Percentiles rank a stretch among this genome's conserved stretches.
Conservation (phyloP, 2,113 vertebrate species). For the Hucho hucho region DNA sequence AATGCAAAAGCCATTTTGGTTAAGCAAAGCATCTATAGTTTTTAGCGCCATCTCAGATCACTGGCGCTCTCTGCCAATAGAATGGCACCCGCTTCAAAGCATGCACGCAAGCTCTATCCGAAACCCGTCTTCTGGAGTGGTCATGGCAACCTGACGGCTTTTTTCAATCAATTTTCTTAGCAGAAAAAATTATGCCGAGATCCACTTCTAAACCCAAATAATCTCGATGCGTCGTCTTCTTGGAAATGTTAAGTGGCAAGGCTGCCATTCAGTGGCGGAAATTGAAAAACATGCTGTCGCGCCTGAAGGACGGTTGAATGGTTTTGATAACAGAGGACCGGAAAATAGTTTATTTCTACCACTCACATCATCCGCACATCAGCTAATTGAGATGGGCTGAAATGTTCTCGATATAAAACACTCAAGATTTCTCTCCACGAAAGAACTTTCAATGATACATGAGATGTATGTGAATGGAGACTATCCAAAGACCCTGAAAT, state of each 20-base stretch:
- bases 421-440: too few relatives aligned
- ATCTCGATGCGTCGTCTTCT: constrained; percentile 38
- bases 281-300: constrained; percentile 45
- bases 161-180: constrained; percentile 47
- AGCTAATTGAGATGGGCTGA: too few relatives aligned
- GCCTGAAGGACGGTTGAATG: constrained; percentile 49
- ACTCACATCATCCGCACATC: constrained; percentile 5
- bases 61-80: too few relatives aligned
- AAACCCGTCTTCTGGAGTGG: constrained; percentile 29
- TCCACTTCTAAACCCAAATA: constrained; percentile 46
- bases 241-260: constrained; percentile 39
- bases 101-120: neutral
- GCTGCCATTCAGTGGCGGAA: constrained; percentile 35
- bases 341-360: constrained; percentile 30
- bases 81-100: neutral
- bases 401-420: too few relatives aligned
- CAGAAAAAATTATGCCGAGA: constrained; percentile 54
- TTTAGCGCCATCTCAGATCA: neutral
- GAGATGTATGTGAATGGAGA: too few relatives aligned
- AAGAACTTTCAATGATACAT: too few relatives aligned
- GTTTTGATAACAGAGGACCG: constrained; percentile 15
- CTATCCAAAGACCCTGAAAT: too few relatives aligned
- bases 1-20: too few relatives aligned
- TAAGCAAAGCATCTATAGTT: too few relatives aligned
- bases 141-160: constrained; percentile 17